Conservation (phyloP, 2,888 invertebrate genomes). For the Fragum sueziense region DNA sequence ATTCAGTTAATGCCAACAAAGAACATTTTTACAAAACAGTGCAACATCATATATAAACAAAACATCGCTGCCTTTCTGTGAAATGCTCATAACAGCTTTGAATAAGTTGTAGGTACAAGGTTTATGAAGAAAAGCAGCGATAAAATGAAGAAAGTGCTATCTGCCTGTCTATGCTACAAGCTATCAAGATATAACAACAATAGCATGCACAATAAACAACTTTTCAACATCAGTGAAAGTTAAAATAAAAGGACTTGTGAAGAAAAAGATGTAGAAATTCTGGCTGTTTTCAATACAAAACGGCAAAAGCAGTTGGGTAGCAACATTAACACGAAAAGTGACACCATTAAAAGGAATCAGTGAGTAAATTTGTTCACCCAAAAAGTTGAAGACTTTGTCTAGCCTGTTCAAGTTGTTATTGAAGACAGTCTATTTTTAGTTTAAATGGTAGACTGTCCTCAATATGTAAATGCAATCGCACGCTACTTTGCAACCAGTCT, state of each 20-base stretch:
- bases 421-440: conserved; percentile 12
- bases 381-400: conserved; percentile 3
- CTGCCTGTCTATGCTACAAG: not conserved
- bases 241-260: not conserved
- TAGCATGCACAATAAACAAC: not conserved
- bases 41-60: no score
- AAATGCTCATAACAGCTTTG: no score
- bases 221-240: not conserved
- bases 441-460: not conserved
- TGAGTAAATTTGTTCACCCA: not conserved
- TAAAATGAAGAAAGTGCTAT: not conserved
- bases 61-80: no score
- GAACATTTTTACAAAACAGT: no score
- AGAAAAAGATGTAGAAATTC: conserved; percentile 41
- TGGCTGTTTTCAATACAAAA: not conserved
- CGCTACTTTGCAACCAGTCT: conserved; percentile 11
- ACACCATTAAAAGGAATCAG: not conserved
- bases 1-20: no score
- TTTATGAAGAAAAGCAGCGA: no score
- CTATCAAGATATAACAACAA: not conserved
- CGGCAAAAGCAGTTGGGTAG: not conserved
- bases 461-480: not conserved
- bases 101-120: no score
- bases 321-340: not conserved
- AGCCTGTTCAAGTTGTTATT: conserved; percentile 13